Base-by-base conservation (phyloP, 2,113 vertebrate species). In the Clarias gariepinus region DNA sequence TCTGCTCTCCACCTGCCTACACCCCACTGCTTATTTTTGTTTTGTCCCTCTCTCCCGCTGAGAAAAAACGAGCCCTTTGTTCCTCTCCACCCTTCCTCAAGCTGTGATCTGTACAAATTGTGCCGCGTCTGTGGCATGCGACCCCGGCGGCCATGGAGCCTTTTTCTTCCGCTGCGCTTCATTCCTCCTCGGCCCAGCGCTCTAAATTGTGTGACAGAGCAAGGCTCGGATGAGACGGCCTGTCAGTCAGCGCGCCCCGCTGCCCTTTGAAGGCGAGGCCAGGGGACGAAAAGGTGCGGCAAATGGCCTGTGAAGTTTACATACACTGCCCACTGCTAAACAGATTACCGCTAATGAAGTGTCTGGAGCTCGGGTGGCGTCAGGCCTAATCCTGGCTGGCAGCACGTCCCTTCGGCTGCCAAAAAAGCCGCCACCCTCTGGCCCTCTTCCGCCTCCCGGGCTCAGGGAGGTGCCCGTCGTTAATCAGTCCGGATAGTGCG, bases 321-420 rank as follows among this genome's bases (percentile, higher is more conserved):
- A 98, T 97, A 96, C 96, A 97, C 96, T 98, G 97, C 97, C 98
- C 98, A 99, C 98, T 97, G 98, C 96, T 98, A 98, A 98, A 97
- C 98, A 99, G 97, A 99, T 98, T 97, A 98, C 95, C 96, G 97
- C 97, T 98, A 98, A 99, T 98, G 97, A 98, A 98, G 97, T 98
- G 98, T 98, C 98, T 98, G 96, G 98, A 97, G 98, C 97, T 95
- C 96, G 95, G 96, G 95, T 96, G 94, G 92, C 93, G 95, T 97
- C 96, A 97, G 91, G 93, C 97, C 96, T 99, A 98, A 99, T 99
- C 96, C 96, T 97, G 87, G 94, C 96, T 98, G 98, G 97, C 98
- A 98, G 97, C 95, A 95, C 95, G 94, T 95, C 97, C 97, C 97
- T 96, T 97, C 96, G 96, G 96, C 97, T 98, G 97, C 96, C 96